Evolutionary conservation across 35 echinoderm and acorn worm species (phyloP).

Genomic region (Diadema setosum): DNA sequence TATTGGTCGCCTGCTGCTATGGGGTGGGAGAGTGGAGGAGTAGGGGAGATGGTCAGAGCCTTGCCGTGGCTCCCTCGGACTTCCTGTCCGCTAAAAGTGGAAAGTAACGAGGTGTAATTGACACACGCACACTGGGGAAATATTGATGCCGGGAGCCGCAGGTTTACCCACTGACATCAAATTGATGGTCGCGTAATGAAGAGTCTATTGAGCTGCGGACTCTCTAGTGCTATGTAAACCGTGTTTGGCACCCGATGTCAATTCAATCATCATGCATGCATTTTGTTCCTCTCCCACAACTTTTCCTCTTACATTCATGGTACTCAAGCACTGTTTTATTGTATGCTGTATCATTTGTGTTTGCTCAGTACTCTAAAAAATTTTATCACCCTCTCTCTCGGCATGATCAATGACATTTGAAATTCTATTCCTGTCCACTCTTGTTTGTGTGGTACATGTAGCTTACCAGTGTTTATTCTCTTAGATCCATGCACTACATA

Average conservation of each 20-base stretch:
- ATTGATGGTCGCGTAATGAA: slow-evolving; percentile 6
- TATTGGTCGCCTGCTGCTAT: not conserved
- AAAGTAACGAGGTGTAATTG: slow-evolving; percentile 23
- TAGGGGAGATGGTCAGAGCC: not conserved
- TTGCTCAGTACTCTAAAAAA: no score
- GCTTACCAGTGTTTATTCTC: no score
- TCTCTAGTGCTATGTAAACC: slow-evolving; percentile 16
- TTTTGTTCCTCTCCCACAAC: no score
- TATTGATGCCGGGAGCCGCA: not conserved
- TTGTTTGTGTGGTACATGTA: no score
- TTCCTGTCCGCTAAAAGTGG: slow-evolving; percentile 5
- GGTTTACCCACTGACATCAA: not conserved
- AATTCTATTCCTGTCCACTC: no score
- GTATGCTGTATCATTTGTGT: no score
- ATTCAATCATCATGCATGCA: not conserved
- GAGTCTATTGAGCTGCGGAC: not conserved
- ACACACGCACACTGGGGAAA: not conserved
- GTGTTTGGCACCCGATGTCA: not conserved
- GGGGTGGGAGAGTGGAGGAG: not conserved
- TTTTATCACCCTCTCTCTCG: no score
- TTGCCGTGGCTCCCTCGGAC: not conserved
- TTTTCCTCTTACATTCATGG: no score
- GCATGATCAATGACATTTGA: no score
- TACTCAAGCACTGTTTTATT: no score
- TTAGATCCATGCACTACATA: no score